Conservation (phyloP, 2,797 vertebrate genomes). For the Spheniscus humboldti region DNA sequence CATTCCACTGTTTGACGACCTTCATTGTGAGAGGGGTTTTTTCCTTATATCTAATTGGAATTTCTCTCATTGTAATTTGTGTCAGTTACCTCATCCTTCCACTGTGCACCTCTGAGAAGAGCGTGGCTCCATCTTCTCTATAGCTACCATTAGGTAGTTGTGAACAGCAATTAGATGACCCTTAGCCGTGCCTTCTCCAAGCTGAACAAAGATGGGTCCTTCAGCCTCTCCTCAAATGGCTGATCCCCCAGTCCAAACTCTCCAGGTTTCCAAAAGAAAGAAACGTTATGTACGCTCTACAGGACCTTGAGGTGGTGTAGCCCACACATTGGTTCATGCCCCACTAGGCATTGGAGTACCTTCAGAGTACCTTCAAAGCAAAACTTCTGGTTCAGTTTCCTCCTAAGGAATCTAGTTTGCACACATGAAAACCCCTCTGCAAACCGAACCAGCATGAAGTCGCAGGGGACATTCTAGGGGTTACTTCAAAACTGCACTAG, state of each 20-base stretch:
- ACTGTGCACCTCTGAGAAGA: neutral
- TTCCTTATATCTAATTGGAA: neutral
- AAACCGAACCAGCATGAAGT: neutral
- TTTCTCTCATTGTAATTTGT: neutral
- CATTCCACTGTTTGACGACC: neutral
- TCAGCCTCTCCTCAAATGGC: neutral
- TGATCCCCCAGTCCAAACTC: neutral
- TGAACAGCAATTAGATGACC: neutral
- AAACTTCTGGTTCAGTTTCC: neutral
- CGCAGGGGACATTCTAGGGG: neutral
- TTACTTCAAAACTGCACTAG: neutral
- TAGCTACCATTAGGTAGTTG: neutral
- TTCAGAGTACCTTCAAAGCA: neutral
- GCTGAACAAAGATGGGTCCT: neutral
- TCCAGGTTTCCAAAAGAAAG: neutral
- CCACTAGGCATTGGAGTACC: too few relatives aligned
- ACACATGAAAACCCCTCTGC: neutral
- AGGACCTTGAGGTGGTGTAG: neutral
- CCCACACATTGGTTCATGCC: neutral
- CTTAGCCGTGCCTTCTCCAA: neutral
- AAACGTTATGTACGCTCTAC: neutral
- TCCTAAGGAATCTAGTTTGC: neutral
- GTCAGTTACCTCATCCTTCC: neutral
- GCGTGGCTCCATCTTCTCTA: neutral
- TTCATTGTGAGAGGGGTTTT: neutral